Evolutionary conservation across 2,888 invertebrate genomes (phyloP), one percentile per base, ranked within the genome.

Genomic region (Nasonia oneida): DNA sequence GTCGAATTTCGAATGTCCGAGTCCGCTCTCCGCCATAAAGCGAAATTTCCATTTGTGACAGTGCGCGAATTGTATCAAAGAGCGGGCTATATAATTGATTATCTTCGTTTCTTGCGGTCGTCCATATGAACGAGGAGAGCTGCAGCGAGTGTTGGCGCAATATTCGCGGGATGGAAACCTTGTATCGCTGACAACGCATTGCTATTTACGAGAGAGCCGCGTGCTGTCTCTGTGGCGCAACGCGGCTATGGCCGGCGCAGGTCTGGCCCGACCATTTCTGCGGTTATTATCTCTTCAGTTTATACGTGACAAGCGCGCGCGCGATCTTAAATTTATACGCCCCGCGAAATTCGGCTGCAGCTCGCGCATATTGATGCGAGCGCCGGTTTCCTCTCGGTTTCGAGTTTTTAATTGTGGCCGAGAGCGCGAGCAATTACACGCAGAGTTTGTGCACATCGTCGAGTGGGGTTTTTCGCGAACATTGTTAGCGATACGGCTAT

Each of bases 201-300:
- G 85, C 78, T 85, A 85, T 85, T 85, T 85, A 85, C 73, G 85
- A 81, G 81, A 84, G 81, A 84, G 33, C 53, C 61, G 85, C 77
- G 73, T 73, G 85, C 81, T 39, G 42, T n/a, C 3, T n/a, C 3
- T 37, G 39, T 6, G 37, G 12, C 42, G 39, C 84, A 53, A 50
- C 73, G 57, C 57, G 42, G 81, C 10, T n/a, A 33, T 15, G 5
- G 39, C 18, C 73, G 39, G 53, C 33, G 67, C 12, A 47, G 37
- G 23, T 61, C 85, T 81, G 77, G 50, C 18, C 42, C 42, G 61
- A 61, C 78, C 85, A 77, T 85, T 81, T 50, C 85, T 73, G 78
- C 74, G 81, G 85, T 85, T 85, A 85, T 85, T 81, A 85, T 85
- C 81, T 76, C 81, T 77, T 53, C 73, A 76, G 81, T 81, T 85